phyloP scores from a whole-genome alignment of 1,140 invertebrate species.

The Pseudachorutes palmiensis region DNA sequence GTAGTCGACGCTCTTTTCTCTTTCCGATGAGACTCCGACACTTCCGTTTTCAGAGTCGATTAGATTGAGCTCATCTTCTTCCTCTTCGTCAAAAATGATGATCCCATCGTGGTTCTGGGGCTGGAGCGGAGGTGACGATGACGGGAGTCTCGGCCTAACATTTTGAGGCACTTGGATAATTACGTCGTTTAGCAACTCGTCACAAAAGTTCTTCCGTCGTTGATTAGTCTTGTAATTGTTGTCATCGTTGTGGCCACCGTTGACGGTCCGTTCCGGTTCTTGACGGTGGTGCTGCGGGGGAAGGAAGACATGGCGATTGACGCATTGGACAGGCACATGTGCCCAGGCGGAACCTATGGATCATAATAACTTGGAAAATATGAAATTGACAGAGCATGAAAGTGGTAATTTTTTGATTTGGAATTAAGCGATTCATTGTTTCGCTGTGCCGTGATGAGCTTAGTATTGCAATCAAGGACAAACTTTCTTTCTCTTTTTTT shows the following conservation, averaged over 20 bases:
- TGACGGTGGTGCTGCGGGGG: not conserved
- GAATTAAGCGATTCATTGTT: constrained; percentile 1
- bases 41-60: constrained; percentile 20
- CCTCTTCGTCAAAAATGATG: constrained; percentile 37
- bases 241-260: constrained; percentile 14
- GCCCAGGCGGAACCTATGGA: constrained; percentile 13
- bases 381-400: not conserved
- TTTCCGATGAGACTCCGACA: constrained; percentile 13
- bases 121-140: constrained; percentile 5
- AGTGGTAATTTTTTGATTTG: not conserved
- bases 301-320: constrained; percentile 31
- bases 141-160: not conserved
- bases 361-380: not conserved
- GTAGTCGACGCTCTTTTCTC: constrained; percentile 36
- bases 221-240: constrained; percentile 13
- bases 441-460: not conserved
- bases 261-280: constrained; percentile 10
- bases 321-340: constrained; percentile 34
- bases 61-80: constrained; percentile 23
- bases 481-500: constrained; percentile 4
- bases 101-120: constrained; percentile 23
- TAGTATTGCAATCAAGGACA: not conserved
- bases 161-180: constrained; percentile 5
- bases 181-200: constrained; percentile 12
- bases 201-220: constrained; percentile 15